Evolutionary conservation across 2,113 vertebrate genomes (phyloP), one percentile per base, ranked within the genome.

Genomic region (Cromileptes altivelis): DNA sequence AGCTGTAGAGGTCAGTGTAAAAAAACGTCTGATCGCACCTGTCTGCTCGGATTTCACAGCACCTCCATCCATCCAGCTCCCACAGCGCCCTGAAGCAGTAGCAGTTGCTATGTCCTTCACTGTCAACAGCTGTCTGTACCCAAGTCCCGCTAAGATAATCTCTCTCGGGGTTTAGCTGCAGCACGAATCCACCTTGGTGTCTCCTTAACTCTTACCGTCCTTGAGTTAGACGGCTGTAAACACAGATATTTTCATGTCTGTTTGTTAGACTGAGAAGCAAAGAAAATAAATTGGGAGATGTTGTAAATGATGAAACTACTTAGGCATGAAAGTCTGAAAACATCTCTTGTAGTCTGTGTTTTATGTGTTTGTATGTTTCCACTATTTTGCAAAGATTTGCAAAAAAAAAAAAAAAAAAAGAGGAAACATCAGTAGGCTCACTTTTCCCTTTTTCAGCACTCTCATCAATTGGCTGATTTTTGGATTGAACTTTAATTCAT

Each of bases 121-220:
- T 37, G 65, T 78, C 79, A 85, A 10, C 85, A 57, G 75, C 63
- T 64, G 74, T 56, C 61, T 71, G 37, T 21, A 47, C 58, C 56
- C 40, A 30, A 52, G 65, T 85, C 82, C 80, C 82, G 63, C 77
- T 86, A 45, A 81, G 84, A 78, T 92, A 80, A 93, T 89, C 91
- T 89, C 81, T 82, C 81, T 82, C 2, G 0, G 85, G 86, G 80
- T 90, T 94, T 89, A 93, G 40, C 84, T 78, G 75, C 9, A 81
- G 76, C 63, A 63, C 49, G 65, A 85, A 85, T 87, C 81, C 84
- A 90, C 64, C 75, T 82, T 63, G 85, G 84, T 30, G 73, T 78
- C 80, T 72, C 11, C 57, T 91, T 78, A 89, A 72, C 84, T 74
- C 78, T 33, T 10, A 30, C 61, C 2, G 40, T 87, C 80, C 84